Base-by-base conservation (phyloP, 2,888 invertebrate genomes). In the Hydriomena furcata region DNA sequence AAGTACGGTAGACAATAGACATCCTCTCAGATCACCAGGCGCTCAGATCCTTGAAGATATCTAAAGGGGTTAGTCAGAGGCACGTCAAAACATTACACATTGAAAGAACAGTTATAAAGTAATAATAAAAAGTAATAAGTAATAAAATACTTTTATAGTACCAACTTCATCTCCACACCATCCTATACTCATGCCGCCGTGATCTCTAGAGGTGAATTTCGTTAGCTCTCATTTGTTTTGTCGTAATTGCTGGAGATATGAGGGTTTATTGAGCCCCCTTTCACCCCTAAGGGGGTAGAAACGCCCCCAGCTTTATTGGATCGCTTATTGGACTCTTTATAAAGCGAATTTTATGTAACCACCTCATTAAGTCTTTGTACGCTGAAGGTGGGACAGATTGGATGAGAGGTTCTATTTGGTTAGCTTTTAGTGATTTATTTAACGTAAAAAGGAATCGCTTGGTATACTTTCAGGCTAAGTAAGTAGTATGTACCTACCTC, bases 221-320 rank as follows among this genome's bases (percentile, higher is more conserved):
- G 86, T 87, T 87, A 87, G 78, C 79, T 82, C 84, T 83, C 85
- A 87, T 87, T 87, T 87, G 86, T 87, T 86, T 84, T 80, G 83
- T 62, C 74, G 85, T 87, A 86, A 87, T 86, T 85, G 84, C 83
- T 79, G 74, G 79, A 84, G 85, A 85, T 85, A 85, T 82, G 82
- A 79, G 82, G 71, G 77, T 74, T 74, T 73, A 76, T 78, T 74
- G 75, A 69, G 62, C 61, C 64, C 63, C 64, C 66, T 66, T 48
- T 50, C 59, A 52, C 54, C 53, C 53, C 63, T 55, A 60, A 17
- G 31, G 41, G 25, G 20, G 53, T 61, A 68, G 65, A 74, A 76
- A 73, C 52, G 67, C 61, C 57, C 40, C 43, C 8, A 40, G 50
- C 71, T 69, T 84, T 83, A 84, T 84, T 82, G 83, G 78, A 77